Conservation (phyloP, 2,888 invertebrate species). For the Trilocha varians region DNA sequence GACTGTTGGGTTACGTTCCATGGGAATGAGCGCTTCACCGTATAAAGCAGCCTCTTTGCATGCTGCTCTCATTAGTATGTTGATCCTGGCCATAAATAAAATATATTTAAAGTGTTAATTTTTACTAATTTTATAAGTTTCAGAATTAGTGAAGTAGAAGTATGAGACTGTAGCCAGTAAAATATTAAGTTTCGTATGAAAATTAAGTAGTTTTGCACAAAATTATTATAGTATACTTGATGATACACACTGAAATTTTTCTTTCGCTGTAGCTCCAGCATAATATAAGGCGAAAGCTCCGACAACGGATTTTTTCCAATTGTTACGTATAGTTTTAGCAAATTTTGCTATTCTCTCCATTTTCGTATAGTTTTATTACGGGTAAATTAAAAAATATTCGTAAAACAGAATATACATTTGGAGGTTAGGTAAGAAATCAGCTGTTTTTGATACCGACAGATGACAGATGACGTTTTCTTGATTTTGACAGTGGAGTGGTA, state of each 20-base stretch:
- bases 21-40: constrained; percentile 77
- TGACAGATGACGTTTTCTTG: constrained; percentile 11
- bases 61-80: constrained; percentile 83
- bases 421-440: too few species aligned
- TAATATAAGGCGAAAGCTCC: constrained; percentile 78
- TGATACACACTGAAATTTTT: constrained; percentile 78
- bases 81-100: constrained; percentile 70
- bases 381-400: neutral
- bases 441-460: constrained; percentile 12
- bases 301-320: constrained; percentile 92
- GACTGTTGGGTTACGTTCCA: constrained; percentile 76
- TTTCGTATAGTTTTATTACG: constrained; percentile 6
- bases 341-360: constrained; percentile 71
- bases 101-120: neutral
- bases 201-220: neutral
- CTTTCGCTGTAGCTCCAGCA: constrained; percentile 78
- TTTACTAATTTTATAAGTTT: neutral
- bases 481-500: too few species aligned
- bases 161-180: neutral
- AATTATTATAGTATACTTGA: constrained; percentile 34
- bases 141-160: neutral
- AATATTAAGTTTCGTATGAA: neutral
- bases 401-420: neutral
- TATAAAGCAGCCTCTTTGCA: constrained; percentile 83
- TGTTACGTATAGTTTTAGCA: constrained; percentile 79